Percentiles rank a stretch among this genome's conserved stretches.
Evolutionary conservation across 2,113 vertebrate species (phyloP).

Genomic region (Sisor rabdophorus): DNA sequence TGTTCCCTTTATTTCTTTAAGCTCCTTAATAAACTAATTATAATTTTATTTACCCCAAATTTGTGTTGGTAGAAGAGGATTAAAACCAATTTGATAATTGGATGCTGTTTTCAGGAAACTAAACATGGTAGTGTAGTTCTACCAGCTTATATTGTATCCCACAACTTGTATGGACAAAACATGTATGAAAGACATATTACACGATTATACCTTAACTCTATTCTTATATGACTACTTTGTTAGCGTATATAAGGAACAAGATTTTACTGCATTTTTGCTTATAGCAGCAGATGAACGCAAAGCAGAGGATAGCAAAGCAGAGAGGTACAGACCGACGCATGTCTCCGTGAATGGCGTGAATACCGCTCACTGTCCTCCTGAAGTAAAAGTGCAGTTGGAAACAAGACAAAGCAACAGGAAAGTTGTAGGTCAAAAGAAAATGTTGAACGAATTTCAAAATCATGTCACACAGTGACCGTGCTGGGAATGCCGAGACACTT

Average conservation of each 20-base stretch:
- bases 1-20: no score
- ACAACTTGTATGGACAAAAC: neutral
- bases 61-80: neutral
- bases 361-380: slow-evolving; percentile 93
- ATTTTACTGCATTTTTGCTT: neutral
- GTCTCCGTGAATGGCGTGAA: slow-evolving; percentile 79
- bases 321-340: slow-evolving; percentile 82
- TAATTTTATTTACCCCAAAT: neutral
- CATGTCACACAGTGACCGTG: neutral
- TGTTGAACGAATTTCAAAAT: neutral
- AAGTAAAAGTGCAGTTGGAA: slow-evolving; percentile 48
- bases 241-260: neutral
- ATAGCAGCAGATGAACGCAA: neutral
- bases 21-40: no score
- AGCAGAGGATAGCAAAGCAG: slow-evolving; percentile 4
- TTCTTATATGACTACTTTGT: neutral
- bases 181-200: no score
- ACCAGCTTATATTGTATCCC: neutral
- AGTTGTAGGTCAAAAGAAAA: slow-evolving; percentile 29
- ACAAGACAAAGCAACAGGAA: slow-evolving; percentile 47
- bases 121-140: neutral
- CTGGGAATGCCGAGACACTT: slow-evolving; percentile 33
- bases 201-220: no score
- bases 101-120: neutral
- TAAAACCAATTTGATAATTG: neutral